phyloP scores from a whole-genome alignment of 2,888 invertebrate genomes.

The Lissocephala sabroskyi region DNA sequence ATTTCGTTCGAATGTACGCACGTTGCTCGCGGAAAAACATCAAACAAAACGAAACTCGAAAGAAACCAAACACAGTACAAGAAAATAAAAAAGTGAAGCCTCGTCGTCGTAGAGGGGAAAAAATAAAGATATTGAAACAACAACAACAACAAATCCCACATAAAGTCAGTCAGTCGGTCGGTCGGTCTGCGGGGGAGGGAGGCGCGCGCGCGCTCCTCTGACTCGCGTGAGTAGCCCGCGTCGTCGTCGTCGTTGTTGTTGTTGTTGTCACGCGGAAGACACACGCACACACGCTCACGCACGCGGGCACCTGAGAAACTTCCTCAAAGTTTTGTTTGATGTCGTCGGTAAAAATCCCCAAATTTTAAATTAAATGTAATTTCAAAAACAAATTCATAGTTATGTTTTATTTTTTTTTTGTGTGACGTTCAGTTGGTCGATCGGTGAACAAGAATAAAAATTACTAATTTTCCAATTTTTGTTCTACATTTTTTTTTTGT shows the following conservation, averaged over 20 bases:
- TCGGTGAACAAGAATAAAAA: too few species aligned
- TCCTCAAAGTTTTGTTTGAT: too few species aligned
- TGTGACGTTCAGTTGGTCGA: too few species aligned
- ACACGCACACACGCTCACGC: neutral
- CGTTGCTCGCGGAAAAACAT: slow-evolving; percentile 70
- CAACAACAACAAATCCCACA: neutral
- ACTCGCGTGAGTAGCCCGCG: slow-evolving; percentile 31
- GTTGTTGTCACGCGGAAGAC: slow-evolving; percentile 7
- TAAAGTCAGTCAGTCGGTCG: neutral
- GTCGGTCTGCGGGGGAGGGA: slow-evolving; percentile 42
- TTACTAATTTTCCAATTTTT: too few species aligned
- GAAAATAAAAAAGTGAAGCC: slow-evolving; percentile 14
- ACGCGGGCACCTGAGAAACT: too few species aligned
- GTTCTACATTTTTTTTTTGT: too few species aligned
- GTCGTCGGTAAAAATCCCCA: too few species aligned
- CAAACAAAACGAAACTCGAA: slow-evolving; percentile 25
- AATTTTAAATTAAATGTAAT: too few species aligned
- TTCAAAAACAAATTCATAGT: neutral
- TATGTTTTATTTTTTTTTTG: neutral
- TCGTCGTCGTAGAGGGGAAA: slow-evolving; percentile 11
- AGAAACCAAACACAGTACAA: slow-evolving; percentile 17
- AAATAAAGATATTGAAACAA: slow-evolving; percentile 16
- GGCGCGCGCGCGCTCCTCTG: slow-evolving; percentile 20
- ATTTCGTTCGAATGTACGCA: slow-evolving; percentile 73
- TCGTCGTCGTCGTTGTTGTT: neutral